These are phyloP conservation scores for Microhierax caerulescens DNA, from an alignment of 2,797 vertebrate genomes.

Conservation along the genomic window DNA sequence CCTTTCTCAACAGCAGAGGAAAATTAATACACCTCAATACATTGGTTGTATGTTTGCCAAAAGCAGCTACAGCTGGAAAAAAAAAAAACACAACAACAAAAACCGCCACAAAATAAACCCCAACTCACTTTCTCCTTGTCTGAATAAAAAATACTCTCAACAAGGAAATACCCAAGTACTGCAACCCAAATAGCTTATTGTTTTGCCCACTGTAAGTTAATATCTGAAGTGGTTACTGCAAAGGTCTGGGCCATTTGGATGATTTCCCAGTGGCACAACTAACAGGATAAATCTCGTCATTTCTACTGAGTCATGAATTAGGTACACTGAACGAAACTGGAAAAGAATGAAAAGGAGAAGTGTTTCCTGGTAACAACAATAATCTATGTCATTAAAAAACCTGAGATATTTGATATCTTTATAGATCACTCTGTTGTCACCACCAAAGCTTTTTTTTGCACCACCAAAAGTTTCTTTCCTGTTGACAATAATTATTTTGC, in stretches of 20 bases:
- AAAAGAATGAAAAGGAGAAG: conserved; percentile 52
- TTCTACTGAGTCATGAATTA: conserved; percentile 65
- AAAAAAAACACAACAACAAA: background rate
- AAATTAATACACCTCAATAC: background rate
- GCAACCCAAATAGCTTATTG: conserved; percentile 55
- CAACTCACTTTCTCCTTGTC: background rate
- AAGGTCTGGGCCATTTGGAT: conserved; percentile 55
- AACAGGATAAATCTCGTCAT: conserved; percentile 59
- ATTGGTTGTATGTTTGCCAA: background rate
- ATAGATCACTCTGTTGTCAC: conserved; percentile 6
- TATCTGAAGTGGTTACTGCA: conserved; percentile 60
- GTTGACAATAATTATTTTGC: background rate
- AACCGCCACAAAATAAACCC: background rate
- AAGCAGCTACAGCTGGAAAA: background rate
- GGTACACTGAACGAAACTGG: conserved; percentile 36
- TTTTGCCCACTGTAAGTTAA: conserved; percentile 63
- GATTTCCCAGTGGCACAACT: conserved; percentile 59
- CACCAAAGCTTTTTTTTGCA: background rate
- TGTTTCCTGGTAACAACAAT: conserved; percentile 42
- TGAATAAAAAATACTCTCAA: conserved; percentile 28
- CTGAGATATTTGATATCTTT: background rate
- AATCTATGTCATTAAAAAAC: conserved; percentile 14
- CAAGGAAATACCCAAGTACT: conserved; percentile 32
- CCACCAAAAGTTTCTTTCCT: background rate
- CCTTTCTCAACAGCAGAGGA: background rate